Evolutionary conservation across 2,888 invertebrate species (phyloP).

Genomic region (Phytoseiulus persimilis): DNA sequence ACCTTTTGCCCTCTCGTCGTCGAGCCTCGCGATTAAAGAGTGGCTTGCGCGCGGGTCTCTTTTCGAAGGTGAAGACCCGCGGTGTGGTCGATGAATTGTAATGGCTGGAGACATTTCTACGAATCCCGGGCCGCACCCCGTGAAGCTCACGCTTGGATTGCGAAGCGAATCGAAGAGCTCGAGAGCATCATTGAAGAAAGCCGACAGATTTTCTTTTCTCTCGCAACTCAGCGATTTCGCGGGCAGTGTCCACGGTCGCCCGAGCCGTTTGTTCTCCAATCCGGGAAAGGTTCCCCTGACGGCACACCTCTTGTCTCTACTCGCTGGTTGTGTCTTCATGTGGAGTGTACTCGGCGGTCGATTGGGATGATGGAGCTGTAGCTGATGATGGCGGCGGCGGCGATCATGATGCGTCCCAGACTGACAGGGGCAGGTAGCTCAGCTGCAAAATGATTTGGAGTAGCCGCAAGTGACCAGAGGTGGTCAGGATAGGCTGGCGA

Average conservation of each 20-base stretch:
- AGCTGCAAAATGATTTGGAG: not conserved
- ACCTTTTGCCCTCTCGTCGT: too few relatives aligned
- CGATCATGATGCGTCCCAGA: not conserved
- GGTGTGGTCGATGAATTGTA: not conserved
- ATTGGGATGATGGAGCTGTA: not conserved
- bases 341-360: not conserved
- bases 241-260: not conserved
- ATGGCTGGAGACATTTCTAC: not conserved
- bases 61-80: too few relatives aligned
- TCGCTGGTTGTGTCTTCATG: not conserved
- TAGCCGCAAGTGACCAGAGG: not conserved
- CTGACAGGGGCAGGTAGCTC: not conserved
- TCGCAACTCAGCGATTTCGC: not conserved
- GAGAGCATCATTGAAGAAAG: not conserved
- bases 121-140: not conserved
- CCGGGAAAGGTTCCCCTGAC: not conserved
- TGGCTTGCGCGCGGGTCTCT: too few relatives aligned
- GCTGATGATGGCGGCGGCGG: not conserved
- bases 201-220: not conserved
- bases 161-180: not conserved
- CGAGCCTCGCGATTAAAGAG: too few relatives aligned
- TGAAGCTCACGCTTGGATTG: not conserved
- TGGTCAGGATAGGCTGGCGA: not conserved
- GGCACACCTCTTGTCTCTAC: not conserved
- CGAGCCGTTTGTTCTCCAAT: not conserved